Percentiles rank a stretch among this genome's conserved stretches.
Conservation (phyloP, 2,113 vertebrate species). For the Callionymus lyra region DNA sequence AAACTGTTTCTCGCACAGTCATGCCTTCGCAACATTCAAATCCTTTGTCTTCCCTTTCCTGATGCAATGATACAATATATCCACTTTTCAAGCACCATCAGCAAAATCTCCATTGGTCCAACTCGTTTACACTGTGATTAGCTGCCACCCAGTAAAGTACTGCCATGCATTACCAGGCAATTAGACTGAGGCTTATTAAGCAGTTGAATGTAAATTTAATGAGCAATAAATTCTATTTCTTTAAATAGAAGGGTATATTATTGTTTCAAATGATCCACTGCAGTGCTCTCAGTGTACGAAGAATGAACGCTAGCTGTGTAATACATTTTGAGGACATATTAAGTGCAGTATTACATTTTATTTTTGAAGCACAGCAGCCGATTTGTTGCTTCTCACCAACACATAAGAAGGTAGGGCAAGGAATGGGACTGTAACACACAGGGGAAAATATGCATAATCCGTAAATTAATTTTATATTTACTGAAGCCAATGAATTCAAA, state of each 20-base stretch:
- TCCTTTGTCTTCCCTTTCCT: no score
- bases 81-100: not conserved
- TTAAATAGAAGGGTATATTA: slow-evolving; percentile 67
- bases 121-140: slow-evolving; percentile 44
- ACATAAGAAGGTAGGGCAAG: not conserved
- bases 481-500: no score
- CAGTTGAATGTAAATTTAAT: slow-evolving; percentile 71
- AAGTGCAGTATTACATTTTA: slow-evolving; percentile 40
- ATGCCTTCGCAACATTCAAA: no score
- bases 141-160: slow-evolving; percentile 56
- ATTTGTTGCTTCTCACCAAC: slow-evolving; percentile 24
- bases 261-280: slow-evolving; percentile 61
- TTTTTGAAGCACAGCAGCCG: slow-evolving; percentile 27
- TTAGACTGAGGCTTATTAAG: slow-evolving; percentile 64
- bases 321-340: slow-evolving; percentile 28
- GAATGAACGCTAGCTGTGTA: slow-evolving; percentile 47
- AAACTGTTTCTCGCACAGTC: no score
- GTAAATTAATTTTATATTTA: no score
- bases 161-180: slow-evolving; percentile 67
- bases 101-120: slow-evolving; percentile 26
- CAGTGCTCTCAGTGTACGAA: slow-evolving; percentile 40
- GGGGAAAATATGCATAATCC: no score
- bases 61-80: not conserved
- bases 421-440: not conserved
- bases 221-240: slow-evolving; percentile 64